phyloP scores from a whole-genome alignment of 2,797 vertebrate species.

The Acanthurus tractus region DNA sequence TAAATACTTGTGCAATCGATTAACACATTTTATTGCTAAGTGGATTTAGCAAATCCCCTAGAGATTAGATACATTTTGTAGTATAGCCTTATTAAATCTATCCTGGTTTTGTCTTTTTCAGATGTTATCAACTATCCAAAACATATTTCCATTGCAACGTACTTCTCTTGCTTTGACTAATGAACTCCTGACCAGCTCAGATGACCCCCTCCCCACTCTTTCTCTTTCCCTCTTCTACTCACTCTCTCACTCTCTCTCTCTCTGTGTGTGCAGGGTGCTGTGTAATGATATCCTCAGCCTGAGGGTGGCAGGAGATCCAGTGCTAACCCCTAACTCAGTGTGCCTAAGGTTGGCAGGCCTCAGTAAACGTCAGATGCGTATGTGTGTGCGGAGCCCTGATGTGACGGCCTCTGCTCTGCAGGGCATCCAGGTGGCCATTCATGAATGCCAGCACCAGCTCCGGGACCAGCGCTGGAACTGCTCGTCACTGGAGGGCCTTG shows the following conservation, averaged over 20 bases:
- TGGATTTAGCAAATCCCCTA: slow-evolving; percentile 24
- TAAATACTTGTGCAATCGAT: slow-evolving; percentile 50
- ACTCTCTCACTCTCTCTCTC: slow-evolving; percentile 9
- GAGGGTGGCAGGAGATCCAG: slow-evolving; percentile 92
- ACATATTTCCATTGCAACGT: slow-evolving; percentile 36
- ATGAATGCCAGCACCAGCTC: slow-evolving; percentile 94
- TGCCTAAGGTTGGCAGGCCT: slow-evolving; percentile 92
- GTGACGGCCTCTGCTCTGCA: slow-evolving; percentile 94
- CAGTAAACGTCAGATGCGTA: slow-evolving; percentile 92
- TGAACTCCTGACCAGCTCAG: slow-evolving; percentile 60
- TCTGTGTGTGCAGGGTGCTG: slow-evolving; percentile 84
- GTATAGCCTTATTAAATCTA: slow-evolving; percentile 16
- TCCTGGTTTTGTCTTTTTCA: slow-evolving; percentile 18
- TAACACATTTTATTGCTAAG: slow-evolving; percentile 44
- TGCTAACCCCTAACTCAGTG: slow-evolving; percentile 92
- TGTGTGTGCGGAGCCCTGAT: slow-evolving; percentile 93
- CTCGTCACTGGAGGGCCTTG: slow-evolving; percentile 89
- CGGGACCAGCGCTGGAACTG: slow-evolving; percentile 95
- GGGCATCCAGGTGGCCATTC: slow-evolving; percentile 93
- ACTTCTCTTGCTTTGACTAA: slow-evolving; percentile 61
- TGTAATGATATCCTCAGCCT: slow-evolving; percentile 93
- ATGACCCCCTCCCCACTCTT: slow-evolving; percentile 31
- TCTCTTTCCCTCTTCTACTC: not conserved
- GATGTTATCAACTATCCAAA: slow-evolving; percentile 22
- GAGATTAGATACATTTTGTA: slow-evolving; percentile 16